These are phyloP conservation scores for Odontocerum albicorne DNA, from an alignment of 2,888 invertebrate species.

Conservation along the genomic window DNA sequence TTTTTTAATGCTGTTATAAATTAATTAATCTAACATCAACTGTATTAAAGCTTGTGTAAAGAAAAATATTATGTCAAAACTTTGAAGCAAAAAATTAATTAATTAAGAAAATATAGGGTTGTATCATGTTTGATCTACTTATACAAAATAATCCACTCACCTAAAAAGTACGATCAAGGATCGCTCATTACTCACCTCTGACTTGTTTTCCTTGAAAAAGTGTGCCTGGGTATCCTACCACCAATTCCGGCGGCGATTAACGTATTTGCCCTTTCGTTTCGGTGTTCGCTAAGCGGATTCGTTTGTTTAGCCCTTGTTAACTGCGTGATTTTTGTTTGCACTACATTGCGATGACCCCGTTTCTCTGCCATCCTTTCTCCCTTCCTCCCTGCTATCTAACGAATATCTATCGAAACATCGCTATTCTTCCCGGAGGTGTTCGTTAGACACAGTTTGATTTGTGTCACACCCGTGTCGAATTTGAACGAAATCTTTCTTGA, in stretches of 20 bases:
- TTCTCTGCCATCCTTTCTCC: slow-evolving; percentile 1
- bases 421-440: neutral
- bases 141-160: too few species aligned
- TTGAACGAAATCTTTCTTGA: too few species aligned
- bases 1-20: too few species aligned
- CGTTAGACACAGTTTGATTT: neutral
- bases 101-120: too few species aligned
- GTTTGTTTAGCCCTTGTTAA: slow-evolving; percentile 37
- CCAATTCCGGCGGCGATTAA: slow-evolving; percentile 12
- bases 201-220: too few species aligned
- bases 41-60: too few species aligned
- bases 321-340: slow-evolving; percentile 34
- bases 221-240: neutral
- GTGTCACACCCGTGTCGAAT: neutral
- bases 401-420: neutral
- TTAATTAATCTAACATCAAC: too few species aligned
- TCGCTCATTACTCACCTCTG: too few species aligned
- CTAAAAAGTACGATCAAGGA: too few species aligned
- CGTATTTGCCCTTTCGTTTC: slow-evolving; percentile 23
- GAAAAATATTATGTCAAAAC: too few species aligned
- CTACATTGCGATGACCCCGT: slow-evolving; percentile 25
- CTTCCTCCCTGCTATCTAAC: slow-evolving; percentile 7
- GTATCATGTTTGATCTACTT: too few species aligned
- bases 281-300: slow-evolving; percentile 31
- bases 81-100: too few species aligned